Evolutionary conservation across 2,113 vertebrate genomes (phyloP).

Genomic region (Copsychus sechellarum): DNA sequence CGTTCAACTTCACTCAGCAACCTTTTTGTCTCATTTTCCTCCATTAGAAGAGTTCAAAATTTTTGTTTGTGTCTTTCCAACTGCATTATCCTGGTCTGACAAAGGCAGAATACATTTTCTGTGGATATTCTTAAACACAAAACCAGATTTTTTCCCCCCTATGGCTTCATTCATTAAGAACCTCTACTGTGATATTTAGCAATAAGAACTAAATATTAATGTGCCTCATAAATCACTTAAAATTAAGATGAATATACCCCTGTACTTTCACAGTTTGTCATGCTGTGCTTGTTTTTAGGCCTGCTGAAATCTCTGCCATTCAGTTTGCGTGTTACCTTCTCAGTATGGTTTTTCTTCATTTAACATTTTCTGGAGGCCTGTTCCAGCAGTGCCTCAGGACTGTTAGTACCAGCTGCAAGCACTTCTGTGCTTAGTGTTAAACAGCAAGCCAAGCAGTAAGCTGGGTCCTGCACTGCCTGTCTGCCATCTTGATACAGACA

Average conservation of each 20-base stretch:
- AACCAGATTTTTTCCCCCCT: background rate
- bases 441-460: background rate
- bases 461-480: background rate
- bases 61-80: background rate
- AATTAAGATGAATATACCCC: background rate
- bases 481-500: background rate
- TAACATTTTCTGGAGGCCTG: background rate
- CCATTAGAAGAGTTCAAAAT: background rate
- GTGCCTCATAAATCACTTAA: background rate
- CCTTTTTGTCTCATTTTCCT: background rate
- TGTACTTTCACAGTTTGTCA: background rate
- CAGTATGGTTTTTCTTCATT: background rate
- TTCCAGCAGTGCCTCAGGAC: background rate
- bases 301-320: background rate
- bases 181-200: background rate
- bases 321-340: background rate
- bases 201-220: background rate
- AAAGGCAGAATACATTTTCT: background rate
- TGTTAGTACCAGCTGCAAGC: background rate
- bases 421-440: background rate
- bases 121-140: background rate
- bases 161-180: background rate
- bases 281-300: background rate
- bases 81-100: background rate
- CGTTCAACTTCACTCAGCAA: background rate